Base-by-base conservation (phyloP, 2,113 vertebrate species). In the Aphyosemion australe region DNA sequence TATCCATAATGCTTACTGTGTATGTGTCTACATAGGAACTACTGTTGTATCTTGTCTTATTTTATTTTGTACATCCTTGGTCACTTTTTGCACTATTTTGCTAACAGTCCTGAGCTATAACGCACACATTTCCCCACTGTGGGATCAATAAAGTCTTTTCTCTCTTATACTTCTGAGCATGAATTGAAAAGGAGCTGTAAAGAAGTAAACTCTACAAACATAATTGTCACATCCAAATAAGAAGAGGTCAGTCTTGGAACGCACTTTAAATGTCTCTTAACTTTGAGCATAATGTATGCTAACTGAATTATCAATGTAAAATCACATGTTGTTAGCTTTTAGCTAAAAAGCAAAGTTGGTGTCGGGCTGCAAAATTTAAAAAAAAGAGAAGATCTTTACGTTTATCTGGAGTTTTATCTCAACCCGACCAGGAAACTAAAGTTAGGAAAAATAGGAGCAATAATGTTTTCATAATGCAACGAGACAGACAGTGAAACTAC, bases 331-430 rank as follows among this genome's bases (percentile, higher is more conserved):
- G 15, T 47, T 18, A 47, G n/a, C 16, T 47, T 18, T 47, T 47
- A 47, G 18, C 16, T 47, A 18, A 47, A 41, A 47, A 47, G 16
- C n/a, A 47, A 47, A 47, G 49, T 26, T 26, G 20, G 20, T 51
- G 20, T 12, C 20, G 5, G 12, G 19, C 49, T 26, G 21, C 45
- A 47, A 47, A n/a, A 12, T 41, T 32, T 41, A 13, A 65, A 61
- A 51, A 34, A 61, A 74, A 53, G 67, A 54, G 26, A 19, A 60
- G 52, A 47, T 82, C 57, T 47, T 69, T 71, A 70, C 75, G 19
- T 65, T 65, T 42, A 66, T 75, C 48, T 69, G 39, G 60, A 69
- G 66, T 71, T 72, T 74, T 37, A 54, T 59, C 64, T 72, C 41
- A 6, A 42, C 63, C 42, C 74, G 62, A 42, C 9, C 12, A 12